Base-by-base conservation (phyloP, 2,888 invertebrate species). In the Callyntrura guangdongensis region DNA sequence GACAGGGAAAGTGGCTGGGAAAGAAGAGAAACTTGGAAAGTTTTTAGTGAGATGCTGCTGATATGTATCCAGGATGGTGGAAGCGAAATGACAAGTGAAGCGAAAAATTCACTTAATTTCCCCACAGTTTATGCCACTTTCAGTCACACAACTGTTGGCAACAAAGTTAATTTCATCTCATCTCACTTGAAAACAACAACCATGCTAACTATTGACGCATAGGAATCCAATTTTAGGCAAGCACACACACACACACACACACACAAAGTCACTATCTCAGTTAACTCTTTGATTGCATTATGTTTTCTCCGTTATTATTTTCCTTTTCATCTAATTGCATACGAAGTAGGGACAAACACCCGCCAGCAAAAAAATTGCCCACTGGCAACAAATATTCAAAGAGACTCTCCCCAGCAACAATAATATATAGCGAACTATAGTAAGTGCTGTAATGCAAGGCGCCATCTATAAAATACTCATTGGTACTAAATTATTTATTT, bases 71-170 rank as follows among this genome's bases (percentile, higher is more conserved):
- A 83, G 49, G 22, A 67, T 79, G 69, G 64, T 67, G 83, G 84
- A 91, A 90, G 86, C 59, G 87, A 89, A 77, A 89, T 81, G 89
- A 79, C 79, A 64, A 91, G 91, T 87, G 86, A 82, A 84, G 89
- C 91, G 91, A 91, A 87, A 92, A 92, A 91, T 92, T 91, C 92
- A 91, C 89, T 92, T 92, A 92, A 89, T 92, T 92, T 92, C 77
- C 87, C 79, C 87, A 89, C 89, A 91, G 86, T 92, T 92, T 92
- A 89, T 92, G 86, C 91, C 92, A 91, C 89, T 92, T 91, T 81
- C 90, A 89, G 86, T 92, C 85, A 85, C 77, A 86, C 90, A 90
- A 90, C 90, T 85, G 90, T 90, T 90, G 90, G 90, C 79, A 90
- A 90, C 90, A 90, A 90, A 90, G 85, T 90, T 90, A 90, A 85